phyloP scores from a whole-genome alignment of 2,113 vertebrate genomes.

The Lasiurus cinereus region DNA sequence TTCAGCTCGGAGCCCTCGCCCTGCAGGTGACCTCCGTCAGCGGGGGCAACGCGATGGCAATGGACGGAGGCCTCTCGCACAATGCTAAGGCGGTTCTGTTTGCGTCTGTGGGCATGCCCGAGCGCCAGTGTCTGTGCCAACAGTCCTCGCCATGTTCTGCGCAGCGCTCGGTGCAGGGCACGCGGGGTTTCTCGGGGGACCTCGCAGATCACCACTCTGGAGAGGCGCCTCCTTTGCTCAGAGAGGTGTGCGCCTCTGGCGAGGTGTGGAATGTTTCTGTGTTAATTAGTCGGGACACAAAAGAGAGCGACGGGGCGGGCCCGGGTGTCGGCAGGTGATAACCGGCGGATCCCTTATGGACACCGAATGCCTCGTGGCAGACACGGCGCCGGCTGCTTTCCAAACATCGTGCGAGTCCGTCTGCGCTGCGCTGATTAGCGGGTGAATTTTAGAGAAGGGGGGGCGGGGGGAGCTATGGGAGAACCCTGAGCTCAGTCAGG shows the following conservation, averaged over 20 bases:
- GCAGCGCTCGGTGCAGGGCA: background rate
- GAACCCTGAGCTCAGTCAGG: background rate
- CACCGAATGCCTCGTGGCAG: rapidly evolving
- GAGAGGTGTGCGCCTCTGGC: too few relatives aligned
- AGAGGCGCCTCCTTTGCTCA: background rate
- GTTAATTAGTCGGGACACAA: too few relatives aligned
- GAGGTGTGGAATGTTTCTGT: background rate
- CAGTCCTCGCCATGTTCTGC: background rate
- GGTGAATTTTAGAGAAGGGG: background rate
- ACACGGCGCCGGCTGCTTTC: background rate
- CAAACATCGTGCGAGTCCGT: background rate
- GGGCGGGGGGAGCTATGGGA: background rate
- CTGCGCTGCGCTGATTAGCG: background rate
- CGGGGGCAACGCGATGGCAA: too few relatives aligned
- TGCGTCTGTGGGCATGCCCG: rapidly evolving
- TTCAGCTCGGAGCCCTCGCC: background rate
- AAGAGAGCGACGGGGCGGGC: rapidly evolving
- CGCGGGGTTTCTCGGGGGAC: background rate
- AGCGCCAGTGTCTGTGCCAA: background rate
- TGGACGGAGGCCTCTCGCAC: background rate
- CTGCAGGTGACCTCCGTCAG: background rate
- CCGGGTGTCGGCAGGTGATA: background rate
- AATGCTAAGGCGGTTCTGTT: background rate
- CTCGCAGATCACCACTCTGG: background rate
- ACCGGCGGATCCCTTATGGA: rapidly evolving